Percentiles rank a stretch among this genome's conserved stretches.
Conservation (phyloP, 2,113 vertebrate genomes). For the Corythoichthys intestinalis region DNA sequence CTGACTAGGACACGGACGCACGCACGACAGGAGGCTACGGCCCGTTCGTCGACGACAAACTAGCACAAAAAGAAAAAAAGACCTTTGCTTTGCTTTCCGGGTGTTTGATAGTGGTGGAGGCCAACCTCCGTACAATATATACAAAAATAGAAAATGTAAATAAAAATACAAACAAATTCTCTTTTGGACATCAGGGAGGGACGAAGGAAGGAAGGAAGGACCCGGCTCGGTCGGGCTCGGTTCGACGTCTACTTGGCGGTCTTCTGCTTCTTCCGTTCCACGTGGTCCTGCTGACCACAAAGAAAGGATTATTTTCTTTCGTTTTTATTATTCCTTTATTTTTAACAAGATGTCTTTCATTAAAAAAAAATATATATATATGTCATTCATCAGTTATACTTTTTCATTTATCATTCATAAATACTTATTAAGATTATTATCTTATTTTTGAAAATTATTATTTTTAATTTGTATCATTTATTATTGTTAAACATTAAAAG, state of each 20-base stretch:
- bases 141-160: constrained; percentile 99
- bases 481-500: no score
- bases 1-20: constrained; percentile 35
- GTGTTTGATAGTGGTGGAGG: constrained; percentile 76
- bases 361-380: no score
- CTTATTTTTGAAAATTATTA: no score
- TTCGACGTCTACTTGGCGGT: constrained; percentile 67
- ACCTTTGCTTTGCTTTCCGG: constrained; percentile 63
- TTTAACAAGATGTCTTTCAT: no score
- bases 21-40: constrained; percentile 35
- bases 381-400: no score
- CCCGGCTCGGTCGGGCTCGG: background rate
- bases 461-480: no score
- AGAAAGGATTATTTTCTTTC: background rate
- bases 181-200: constrained; percentile 86
- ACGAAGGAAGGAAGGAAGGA: constrained; percentile 49
- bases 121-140: constrained; percentile 89
- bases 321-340: no score
- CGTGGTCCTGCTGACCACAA: constrained; percentile 75
- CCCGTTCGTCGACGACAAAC: constrained; percentile 61
- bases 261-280: constrained; percentile 90
- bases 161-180: constrained; percentile 96
- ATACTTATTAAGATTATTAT: no score
- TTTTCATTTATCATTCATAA: no score
- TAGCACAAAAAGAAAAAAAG: constrained; percentile 41